A percentile compares a stretch with the other conserved stretches of the same genome.
These are phyloP conservation scores for Paracentrotus lividus DNA, from an alignment of 53 echinoderm and acorn worm species.

Conservation along the genomic window DNA sequence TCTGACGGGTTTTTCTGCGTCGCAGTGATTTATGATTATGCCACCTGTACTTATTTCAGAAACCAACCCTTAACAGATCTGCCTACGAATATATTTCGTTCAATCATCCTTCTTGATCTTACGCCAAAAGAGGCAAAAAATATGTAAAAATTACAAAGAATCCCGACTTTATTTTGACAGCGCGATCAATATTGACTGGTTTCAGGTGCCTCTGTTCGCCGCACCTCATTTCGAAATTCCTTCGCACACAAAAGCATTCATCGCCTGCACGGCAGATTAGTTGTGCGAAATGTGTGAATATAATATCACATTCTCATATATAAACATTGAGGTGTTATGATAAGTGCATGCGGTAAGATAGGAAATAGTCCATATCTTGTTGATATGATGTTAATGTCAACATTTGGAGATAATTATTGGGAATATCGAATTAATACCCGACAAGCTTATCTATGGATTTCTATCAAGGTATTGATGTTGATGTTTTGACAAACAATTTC, in stretches of 20 bases:
- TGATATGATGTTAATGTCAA: conserved; percentile 14
- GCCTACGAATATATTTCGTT: neutral
- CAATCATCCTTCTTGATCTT: neutral
- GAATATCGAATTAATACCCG: neutral
- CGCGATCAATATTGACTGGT: conserved; percentile 29
- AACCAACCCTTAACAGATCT: neutral
- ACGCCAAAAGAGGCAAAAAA: conserved; percentile 26
- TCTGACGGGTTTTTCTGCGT: neutral
- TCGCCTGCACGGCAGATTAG: neutral
- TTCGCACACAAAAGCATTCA: neutral
- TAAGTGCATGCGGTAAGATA: conserved; percentile 25
- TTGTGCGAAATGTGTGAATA: neutral
- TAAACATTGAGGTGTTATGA: conserved; percentile 7
- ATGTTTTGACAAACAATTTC: too few species aligned
- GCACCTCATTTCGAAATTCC: neutral
- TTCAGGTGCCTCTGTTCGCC: neutral
- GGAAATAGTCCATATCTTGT: neutral
- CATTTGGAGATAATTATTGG: conserved; percentile 33
- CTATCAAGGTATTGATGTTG: too few species aligned
- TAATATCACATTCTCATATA: neutral
- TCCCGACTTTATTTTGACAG: neutral
- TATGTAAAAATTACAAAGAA: too few species aligned
- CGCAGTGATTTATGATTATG: neutral
- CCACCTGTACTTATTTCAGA: neutral
- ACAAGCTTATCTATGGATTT: too few species aligned